Percentiles rank a stretch among this genome's conserved stretches.
Evolutionary conservation across 2,113 vertebrate genomes (phyloP).

Genomic region (Tauraco erythrolophus): DNA sequence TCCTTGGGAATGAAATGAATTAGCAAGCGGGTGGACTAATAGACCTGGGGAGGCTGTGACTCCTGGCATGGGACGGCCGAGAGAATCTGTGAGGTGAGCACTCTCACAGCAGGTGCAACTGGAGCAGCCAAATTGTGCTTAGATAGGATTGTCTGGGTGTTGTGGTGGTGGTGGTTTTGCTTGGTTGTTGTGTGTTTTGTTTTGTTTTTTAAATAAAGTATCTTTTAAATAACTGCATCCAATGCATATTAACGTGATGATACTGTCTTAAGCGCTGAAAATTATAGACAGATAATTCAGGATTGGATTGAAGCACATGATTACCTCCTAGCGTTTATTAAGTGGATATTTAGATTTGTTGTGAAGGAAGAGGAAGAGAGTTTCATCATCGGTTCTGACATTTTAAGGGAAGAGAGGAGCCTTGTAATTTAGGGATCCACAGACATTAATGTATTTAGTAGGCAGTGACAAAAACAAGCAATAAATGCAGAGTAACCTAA

Average conservation of each 20-base stretch:
- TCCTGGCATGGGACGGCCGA: fast-evolving
- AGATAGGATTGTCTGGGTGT: not conserved
- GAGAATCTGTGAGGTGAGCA: fast-evolving
- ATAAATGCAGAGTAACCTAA: constrained; percentile 38
- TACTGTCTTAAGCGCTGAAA: not conserved
- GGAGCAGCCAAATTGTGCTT: fast-evolving
- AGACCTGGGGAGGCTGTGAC: not conserved
- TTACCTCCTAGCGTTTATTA: not conserved
- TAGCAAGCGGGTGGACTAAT: not conserved
- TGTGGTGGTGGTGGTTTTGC: not conserved
- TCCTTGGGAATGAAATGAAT: not conserved
- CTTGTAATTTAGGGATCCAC: not conserved
- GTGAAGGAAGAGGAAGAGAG: not conserved
- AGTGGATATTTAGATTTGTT: not conserved
- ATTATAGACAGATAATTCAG: not conserved
- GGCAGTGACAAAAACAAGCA: constrained; percentile 24
- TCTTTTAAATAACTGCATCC: not conserved
- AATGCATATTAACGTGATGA: fast-evolving
- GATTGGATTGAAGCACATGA: not conserved
- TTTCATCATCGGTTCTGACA: not conserved
- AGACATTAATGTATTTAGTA: constrained; percentile 22
- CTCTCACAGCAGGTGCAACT: not conserved
- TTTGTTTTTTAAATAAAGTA: not conserved
- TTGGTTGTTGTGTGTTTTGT: too few relatives aligned
- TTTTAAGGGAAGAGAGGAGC: not conserved